A percentile compares a stretch with the other conserved stretches of the same genome.
phyloP scores from a whole-genome alignment of 2,888 invertebrate genomes.

The Conus canariensis region DNA sequence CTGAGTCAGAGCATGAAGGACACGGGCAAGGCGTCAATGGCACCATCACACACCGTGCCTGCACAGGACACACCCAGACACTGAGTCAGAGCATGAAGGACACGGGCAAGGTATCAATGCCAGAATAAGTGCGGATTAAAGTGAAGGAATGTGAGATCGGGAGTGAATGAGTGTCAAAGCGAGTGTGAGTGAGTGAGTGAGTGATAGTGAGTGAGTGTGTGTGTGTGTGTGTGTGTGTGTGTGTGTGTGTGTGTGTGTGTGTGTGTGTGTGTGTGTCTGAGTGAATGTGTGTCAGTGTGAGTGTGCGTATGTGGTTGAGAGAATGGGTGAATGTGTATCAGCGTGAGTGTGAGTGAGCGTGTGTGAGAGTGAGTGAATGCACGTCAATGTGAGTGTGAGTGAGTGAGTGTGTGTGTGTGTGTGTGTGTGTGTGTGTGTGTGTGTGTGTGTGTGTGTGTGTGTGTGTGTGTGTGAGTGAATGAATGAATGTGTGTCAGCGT shows the following conservation, averaged over 20 bases:
- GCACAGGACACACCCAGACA: too few relatives aligned
- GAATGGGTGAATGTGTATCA: not conserved
- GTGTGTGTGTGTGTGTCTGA: not conserved
- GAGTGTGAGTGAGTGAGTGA: not conserved
- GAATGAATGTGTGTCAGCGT: too few relatives aligned
- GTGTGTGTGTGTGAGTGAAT: not conserved
- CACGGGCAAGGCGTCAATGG: too few relatives aligned
- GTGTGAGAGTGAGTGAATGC: not conserved
- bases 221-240: not conserved
- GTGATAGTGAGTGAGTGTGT: not conserved
- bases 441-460: not conserved
- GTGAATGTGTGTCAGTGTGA: not conserved
- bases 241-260: not conserved
- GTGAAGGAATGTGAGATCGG: too few relatives aligned
- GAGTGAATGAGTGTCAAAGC: too few relatives aligned
- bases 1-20: too few relatives aligned
- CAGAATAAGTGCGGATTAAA: too few relatives aligned
- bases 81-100: too few relatives aligned
- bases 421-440: not conserved
- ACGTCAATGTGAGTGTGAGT: not conserved
- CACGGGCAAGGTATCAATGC: too few relatives aligned
- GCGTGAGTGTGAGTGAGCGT: too few relatives aligned
- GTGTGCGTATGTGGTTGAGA: not conserved
- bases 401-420: not conserved
- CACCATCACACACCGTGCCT: too few relatives aligned